Percentiles rank a stretch among this genome's conserved stretches.
These are phyloP conservation scores for Amblyopsis rosae DNA, from an alignment of 2,113 vertebrate genomes.

Conservation along the genomic window DNA sequence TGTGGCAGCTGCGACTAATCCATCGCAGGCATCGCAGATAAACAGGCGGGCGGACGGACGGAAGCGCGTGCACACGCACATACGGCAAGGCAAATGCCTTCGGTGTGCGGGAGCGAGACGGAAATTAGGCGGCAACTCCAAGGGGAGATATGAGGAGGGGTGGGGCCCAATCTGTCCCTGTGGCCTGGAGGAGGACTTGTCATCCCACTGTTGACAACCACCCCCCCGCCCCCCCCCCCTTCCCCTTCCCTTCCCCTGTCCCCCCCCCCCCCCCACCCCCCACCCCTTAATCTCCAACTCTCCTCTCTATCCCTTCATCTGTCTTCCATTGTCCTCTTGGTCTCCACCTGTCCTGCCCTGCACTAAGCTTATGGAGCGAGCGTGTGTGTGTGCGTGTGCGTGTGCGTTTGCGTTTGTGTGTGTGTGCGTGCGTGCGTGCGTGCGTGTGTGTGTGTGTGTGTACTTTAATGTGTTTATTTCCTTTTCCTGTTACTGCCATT, in stretches of 20 bases:
- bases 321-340: constrained; percentile 49
- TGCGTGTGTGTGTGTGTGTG: background rate
- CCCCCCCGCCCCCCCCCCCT: constrained; percentile 6
- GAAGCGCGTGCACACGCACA: background rate
- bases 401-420: background rate
- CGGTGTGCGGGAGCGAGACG: constrained; percentile 18
- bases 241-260: no score
- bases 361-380: constrained; percentile 17
- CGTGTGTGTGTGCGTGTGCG: constrained; percentile 14
- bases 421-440: no score
- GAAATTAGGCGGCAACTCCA: constrained; percentile 3
- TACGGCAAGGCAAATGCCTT: constrained; percentile 1
- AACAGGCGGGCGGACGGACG: background rate
- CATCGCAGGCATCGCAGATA: background rate
- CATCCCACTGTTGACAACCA: constrained; percentile 65
- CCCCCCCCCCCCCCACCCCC: constrained; percentile 4
- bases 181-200: constrained; percentile 64
- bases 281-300: constrained; percentile 20
- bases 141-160: constrained; percentile 9
- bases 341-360: constrained; percentile 54
- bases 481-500: background rate
- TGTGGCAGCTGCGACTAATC: constrained; percentile 12
- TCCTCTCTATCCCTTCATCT: constrained; percentile 34
- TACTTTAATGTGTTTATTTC: background rate
- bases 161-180: constrained; percentile 31